A percentile compares a stretch with the other conserved stretches of the same genome.
Evolutionary conservation across 2,797 vertebrate genomes (phyloP).

Genomic region (Falco peregrinus): DNA sequence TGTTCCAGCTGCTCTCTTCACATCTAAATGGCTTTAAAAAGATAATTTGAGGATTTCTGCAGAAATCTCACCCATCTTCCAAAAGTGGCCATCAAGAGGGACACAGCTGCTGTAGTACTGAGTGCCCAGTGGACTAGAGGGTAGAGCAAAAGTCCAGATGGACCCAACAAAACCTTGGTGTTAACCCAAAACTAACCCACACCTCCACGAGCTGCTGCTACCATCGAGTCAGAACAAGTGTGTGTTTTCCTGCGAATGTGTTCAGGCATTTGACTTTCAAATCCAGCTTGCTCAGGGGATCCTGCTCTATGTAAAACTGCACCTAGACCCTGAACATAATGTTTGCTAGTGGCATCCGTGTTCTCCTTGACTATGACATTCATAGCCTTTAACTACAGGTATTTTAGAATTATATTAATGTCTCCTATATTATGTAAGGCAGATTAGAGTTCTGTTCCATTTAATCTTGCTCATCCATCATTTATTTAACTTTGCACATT

Average conservation of each 20-base stretch:
- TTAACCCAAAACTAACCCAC: not conserved
- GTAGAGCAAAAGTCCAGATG: not conserved
- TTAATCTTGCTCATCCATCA: conserved; percentile 48
- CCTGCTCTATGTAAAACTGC: not conserved
- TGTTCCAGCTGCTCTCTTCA: not conserved
- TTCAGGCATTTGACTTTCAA: not conserved
- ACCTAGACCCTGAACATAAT: not conserved
- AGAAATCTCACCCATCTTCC: not conserved
- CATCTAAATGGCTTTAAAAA: not conserved
- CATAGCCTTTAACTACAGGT: conserved; percentile 30
- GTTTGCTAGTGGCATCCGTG: not conserved
- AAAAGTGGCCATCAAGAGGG: not conserved
- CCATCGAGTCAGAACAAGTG: rapidly evolving
- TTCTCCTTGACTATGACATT: conserved; percentile 35
- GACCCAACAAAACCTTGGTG: not conserved
- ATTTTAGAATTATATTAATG: conserved; percentile 32
- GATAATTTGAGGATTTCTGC: not conserved
- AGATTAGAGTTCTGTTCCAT: conserved; percentile 48
- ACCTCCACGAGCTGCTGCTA: rapidly evolving
- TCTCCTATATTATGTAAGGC: conserved; percentile 1
- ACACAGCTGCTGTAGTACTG: not conserved
- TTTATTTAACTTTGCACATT: conserved; percentile 51
- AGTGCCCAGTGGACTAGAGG: not conserved
- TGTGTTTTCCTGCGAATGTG: not conserved
- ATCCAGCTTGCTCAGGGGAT: not conserved